phyloP scores from a whole-genome alignment of 2,113 vertebrate species.

The Stomatorhinus ivindoensis region DNA sequence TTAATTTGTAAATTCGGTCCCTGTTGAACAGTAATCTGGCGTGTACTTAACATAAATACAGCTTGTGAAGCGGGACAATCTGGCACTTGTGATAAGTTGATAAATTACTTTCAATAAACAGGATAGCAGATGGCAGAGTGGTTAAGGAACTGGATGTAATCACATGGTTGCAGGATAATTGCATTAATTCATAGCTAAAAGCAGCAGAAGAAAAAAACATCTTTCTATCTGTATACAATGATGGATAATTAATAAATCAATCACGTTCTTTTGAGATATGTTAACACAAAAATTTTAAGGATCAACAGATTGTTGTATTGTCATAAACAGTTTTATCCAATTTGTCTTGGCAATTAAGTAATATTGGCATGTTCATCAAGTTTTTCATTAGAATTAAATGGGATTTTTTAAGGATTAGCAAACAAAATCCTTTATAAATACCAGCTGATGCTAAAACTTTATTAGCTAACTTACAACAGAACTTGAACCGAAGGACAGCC shows the following conservation, averaged over 20 bases:
- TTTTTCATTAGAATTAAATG: background rate
- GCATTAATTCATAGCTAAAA: background rate
- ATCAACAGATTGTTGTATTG: background rate
- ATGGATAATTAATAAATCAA: background rate
- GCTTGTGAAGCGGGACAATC: constrained; percentile 6
- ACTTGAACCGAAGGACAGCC: background rate
- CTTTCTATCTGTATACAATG: background rate
- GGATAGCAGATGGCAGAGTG: constrained; percentile 4
- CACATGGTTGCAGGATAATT: background rate
- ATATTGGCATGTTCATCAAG: background rate
- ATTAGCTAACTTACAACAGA: background rate
- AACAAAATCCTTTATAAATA: background rate
- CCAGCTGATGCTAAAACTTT: background rate
- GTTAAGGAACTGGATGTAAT: background rate
- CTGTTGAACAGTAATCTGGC: background rate
- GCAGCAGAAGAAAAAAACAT: background rate
- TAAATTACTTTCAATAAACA: constrained; percentile 3
- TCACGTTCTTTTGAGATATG: background rate
- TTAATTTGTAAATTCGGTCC: background rate
- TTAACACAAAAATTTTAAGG: background rate
- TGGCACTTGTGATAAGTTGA: background rate
- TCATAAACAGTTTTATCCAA: background rate
- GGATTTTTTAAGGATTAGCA: background rate
- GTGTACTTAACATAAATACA: background rate
- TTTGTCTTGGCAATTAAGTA: background rate